Conservation (phyloP, 2,113 vertebrate species). For the Dolichallabes microphthalmus region DNA sequence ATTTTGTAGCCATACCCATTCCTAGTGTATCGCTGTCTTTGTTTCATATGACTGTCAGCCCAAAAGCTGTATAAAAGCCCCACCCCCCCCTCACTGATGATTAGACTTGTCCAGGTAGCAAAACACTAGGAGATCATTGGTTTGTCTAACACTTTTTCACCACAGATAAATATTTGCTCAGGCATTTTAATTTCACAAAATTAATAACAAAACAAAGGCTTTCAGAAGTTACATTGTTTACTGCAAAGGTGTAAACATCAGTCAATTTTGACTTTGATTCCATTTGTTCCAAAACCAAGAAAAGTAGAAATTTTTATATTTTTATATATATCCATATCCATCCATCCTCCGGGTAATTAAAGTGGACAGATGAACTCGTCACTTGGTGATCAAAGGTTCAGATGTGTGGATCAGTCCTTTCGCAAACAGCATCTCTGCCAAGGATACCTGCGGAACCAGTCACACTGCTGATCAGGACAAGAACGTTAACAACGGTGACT, state of each 20-base stretch:
- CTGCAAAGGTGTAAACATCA: not conserved
- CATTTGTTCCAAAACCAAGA: not conserved
- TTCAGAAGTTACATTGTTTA: conserved; percentile 6
- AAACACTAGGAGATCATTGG: not conserved
- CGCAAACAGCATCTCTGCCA: conserved; percentile 74
- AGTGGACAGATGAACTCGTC: conserved; percentile 42
- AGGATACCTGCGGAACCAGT: conserved; percentile 58
- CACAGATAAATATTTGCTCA: not conserved
- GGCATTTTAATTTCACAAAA: not conserved
- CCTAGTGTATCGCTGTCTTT: not conserved
- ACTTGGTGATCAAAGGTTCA: conserved; percentile 52
- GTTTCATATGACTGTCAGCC: not conserved
- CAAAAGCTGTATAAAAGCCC: not conserved
- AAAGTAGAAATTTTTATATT: no score
- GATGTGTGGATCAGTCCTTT: conserved; percentile 70
- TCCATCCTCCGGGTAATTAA: not conserved
- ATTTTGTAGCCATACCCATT: not conserved
- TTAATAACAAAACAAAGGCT: no score
- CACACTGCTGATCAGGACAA: not conserved
- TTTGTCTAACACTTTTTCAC: not conserved
- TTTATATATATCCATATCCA: no score
- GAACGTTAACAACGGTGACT: not conserved
- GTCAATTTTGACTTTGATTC: not conserved
- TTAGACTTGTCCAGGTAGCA: not conserved
- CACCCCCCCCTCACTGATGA: no score